phyloP scores from a whole-genome alignment of 1,140 invertebrate species.

The Hirudo medicinalis region DNA sequence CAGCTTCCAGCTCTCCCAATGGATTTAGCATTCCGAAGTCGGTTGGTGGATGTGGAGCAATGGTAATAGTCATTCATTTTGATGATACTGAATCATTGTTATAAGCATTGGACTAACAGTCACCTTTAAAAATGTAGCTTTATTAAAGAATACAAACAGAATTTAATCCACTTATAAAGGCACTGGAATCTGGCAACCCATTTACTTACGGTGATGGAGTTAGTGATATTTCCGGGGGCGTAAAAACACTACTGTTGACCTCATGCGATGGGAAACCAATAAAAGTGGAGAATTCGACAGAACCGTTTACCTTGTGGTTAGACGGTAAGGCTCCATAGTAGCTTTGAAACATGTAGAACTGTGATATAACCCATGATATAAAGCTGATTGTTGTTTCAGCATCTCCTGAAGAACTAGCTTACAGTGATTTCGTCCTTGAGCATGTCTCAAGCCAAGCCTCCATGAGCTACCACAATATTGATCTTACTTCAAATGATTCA shows the following conservation, averaged over 20 bases:
- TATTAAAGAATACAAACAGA: not conserved
- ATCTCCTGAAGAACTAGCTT: not conserved
- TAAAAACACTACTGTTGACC: slow-evolving; percentile 26
- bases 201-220: slow-evolving; percentile 27
- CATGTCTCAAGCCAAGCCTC: slow-evolving; percentile 19
- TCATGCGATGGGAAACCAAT: slow-evolving; percentile 26
- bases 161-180: not conserved
- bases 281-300: slow-evolving; percentile 26
- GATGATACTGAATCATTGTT: too few species aligned
- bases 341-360: not conserved
- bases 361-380: not conserved
- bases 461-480: slow-evolving; percentile 19
- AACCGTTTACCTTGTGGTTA: slow-evolving; percentile 30
- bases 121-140: too few species aligned
- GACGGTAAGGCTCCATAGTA: slow-evolving; percentile 24
- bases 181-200: slow-evolving; percentile 28
- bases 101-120: too few species aligned
- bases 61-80: not conserved
- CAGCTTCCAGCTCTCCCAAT: not conserved
- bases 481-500: slow-evolving; percentile 18
- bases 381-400: not conserved
- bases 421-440: slow-evolving; percentile 11
- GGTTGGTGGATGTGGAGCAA: slow-evolving; percentile 12
- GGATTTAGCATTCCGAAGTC: slow-evolving; percentile 8
- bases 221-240: slow-evolving; percentile 26